phyloP scores from a whole-genome alignment of 2,113 vertebrate genomes.

The Australoheros scitulus region DNA sequence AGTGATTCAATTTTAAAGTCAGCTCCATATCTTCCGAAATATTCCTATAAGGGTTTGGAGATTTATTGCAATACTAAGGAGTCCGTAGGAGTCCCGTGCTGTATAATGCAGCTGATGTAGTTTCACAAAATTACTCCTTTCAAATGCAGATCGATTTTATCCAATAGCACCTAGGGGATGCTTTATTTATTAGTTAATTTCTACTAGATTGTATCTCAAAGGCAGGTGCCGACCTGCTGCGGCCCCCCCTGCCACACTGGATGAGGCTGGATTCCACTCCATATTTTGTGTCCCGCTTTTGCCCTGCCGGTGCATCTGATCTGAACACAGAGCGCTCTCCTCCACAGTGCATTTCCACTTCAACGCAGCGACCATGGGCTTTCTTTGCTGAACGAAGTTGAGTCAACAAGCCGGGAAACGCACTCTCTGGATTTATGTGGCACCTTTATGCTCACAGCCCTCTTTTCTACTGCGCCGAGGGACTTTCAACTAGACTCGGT shows the following conservation, averaged over 20 bases:
- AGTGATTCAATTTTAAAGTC: neutral
- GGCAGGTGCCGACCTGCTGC: neutral
- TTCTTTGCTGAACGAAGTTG: slow-evolving; percentile 63
- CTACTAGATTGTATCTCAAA: neutral
- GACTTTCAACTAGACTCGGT: slow-evolving; percentile 33
- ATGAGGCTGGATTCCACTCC: slow-evolving; percentile 70
- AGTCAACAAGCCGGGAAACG: slow-evolving; percentile 37
- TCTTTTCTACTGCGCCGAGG: slow-evolving; percentile 26
- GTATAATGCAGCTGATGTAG: neutral
- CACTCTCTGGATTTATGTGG: slow-evolving; percentile 67
- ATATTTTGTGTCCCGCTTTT: slow-evolving; percentile 63
- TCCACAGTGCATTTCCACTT: slow-evolving; percentile 51
- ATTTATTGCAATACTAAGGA: neutral
- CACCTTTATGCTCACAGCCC: slow-evolving; percentile 39
- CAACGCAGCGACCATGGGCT: slow-evolving; percentile 36
- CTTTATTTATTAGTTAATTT: neutral
- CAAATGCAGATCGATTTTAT: neutral
- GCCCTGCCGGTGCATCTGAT: slow-evolving; percentile 51
- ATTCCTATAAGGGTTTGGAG: neutral
- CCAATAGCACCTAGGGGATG: neutral
- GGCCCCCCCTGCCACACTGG: neutral
- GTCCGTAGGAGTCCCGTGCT: neutral
- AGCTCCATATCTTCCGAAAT: neutral
- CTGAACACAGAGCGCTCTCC: slow-evolving; percentile 50
- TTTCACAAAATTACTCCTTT: neutral